Evolutionary conservation across 2,797 vertebrate species (phyloP).

Genomic region (Toxotes lorentzi): DNA sequence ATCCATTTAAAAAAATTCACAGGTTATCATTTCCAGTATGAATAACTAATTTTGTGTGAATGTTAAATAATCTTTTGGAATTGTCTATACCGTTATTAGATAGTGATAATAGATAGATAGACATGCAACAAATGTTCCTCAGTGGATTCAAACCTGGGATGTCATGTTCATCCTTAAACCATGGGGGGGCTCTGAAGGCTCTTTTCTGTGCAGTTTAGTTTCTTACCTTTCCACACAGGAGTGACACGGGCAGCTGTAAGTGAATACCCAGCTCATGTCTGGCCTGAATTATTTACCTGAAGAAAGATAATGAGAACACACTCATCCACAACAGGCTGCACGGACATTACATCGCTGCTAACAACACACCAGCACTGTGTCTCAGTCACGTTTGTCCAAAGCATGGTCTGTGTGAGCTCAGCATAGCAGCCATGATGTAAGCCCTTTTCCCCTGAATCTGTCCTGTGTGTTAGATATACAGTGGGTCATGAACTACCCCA

Average conservation of each 20-base stretch:
- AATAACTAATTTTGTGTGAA: too few relatives aligned
- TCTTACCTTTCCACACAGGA: constrained; percentile 35
- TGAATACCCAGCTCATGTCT: constrained; percentile 56
- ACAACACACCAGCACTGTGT: not conserved
- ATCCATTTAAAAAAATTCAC: too few relatives aligned
- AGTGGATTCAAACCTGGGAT: fast-evolving
- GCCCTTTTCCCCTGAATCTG: not conserved
- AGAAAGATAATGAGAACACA: constrained; percentile 26
- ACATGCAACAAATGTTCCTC: not conserved
- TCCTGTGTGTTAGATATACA: not conserved
- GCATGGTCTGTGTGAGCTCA: not conserved
- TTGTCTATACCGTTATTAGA: not conserved
- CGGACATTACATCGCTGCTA: constrained; percentile 46
- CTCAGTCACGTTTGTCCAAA: constrained; percentile 16
- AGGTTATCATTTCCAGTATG: too few relatives aligned
- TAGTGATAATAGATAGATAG: not conserved
- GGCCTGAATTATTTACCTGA: constrained; percentile 73
- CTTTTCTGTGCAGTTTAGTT: not conserved
- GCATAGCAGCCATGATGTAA: not conserved
- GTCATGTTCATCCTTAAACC: not conserved
- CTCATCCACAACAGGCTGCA: not conserved
- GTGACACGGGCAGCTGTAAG: constrained; percentile 63
- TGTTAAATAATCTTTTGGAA: not conserved
- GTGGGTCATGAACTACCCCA: not conserved
- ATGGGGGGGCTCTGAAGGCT: fast-evolving